Evolutionary conservation across 2,888 invertebrate species (phyloP).

Genomic region (Melieria picta): DNA sequence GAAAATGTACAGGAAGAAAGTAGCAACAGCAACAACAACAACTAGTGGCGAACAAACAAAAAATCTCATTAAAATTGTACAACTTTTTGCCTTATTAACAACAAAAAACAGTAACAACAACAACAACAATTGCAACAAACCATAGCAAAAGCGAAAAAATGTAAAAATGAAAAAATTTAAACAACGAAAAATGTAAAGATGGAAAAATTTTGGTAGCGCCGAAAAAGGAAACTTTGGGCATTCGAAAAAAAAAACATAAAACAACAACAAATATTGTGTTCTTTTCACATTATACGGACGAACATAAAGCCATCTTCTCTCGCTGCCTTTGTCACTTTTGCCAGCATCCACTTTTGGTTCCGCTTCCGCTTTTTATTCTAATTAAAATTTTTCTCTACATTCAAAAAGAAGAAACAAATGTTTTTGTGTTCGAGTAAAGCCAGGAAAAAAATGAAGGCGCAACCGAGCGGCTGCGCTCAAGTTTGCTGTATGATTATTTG

Average conservation of each 20-base stretch:
- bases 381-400: slow-evolving; percentile 52
- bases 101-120: slow-evolving; percentile 29
- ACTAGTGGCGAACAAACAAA: slow-evolving; percentile 25
- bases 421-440: no score
- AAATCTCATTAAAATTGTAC: slow-evolving; percentile 58
- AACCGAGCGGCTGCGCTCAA: no score
- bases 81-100: slow-evolving; percentile 58
- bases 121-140: slow-evolving; percentile 11
- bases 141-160: slow-evolving; percentile 4
- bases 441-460: no score
- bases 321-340: slow-evolving; percentile 20
- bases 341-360: slow-evolving; percentile 37
- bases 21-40: slow-evolving; percentile 9
- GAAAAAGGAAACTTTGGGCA: no score
- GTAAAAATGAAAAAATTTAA: no score
- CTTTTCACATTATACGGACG: slow-evolving; percentile 23
- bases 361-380: slow-evolving; percentile 52
- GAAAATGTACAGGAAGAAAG: background rate
- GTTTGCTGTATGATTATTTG: no score
- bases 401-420: slow-evolving; percentile 34
- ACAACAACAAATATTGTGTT: slow-evolving; percentile 16
- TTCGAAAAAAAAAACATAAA: background rate
- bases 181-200: no score
- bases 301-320: slow-evolving; percentile 33
- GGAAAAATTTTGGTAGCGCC: no score